Evolutionary conservation across 2,888 invertebrate species (phyloP).

Genomic region (Ochropleura plecta): DNA sequence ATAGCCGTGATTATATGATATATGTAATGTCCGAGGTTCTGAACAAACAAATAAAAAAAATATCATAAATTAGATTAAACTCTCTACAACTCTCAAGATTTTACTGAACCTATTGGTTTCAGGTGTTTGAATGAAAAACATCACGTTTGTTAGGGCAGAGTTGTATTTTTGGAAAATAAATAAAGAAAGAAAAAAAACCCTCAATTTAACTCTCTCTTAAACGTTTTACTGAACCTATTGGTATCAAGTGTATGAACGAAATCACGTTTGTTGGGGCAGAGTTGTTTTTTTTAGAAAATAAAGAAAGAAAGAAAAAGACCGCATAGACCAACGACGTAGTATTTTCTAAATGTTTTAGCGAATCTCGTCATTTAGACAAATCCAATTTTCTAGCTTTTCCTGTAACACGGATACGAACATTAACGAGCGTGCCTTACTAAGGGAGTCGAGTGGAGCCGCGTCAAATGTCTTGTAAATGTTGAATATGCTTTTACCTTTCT

Average conservation of each 20-base stretch:
- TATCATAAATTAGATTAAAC: background rate
- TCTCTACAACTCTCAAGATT: background rate
- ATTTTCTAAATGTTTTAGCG: background rate
- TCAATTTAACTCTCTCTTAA: no score
- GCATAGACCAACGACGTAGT: background rate
- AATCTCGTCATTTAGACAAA: background rate
- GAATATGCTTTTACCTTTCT: constrained; percentile 40
- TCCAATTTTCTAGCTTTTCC: background rate
- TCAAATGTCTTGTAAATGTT: constrained; percentile 60
- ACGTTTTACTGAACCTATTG: background rate
- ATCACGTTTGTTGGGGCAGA: background rate
- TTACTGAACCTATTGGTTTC: background rate
- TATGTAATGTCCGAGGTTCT: background rate
- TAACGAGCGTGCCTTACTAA: constrained; percentile 56
- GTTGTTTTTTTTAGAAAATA: background rate
- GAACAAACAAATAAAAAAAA: background rate
- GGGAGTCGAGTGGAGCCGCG: constrained; percentile 49
- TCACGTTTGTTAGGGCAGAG: background rate
- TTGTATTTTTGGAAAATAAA: background rate
- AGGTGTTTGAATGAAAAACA: background rate
- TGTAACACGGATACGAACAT: constrained; percentile 55
- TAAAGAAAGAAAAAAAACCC: background rate
- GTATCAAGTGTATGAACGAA: background rate
- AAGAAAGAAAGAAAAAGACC: background rate
- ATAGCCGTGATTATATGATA: no score